Evolutionary conservation across 2,113 vertebrate species (phyloP), one percentile per base, ranked within the genome.

Genomic region (Rhombomys opimus): DNA sequence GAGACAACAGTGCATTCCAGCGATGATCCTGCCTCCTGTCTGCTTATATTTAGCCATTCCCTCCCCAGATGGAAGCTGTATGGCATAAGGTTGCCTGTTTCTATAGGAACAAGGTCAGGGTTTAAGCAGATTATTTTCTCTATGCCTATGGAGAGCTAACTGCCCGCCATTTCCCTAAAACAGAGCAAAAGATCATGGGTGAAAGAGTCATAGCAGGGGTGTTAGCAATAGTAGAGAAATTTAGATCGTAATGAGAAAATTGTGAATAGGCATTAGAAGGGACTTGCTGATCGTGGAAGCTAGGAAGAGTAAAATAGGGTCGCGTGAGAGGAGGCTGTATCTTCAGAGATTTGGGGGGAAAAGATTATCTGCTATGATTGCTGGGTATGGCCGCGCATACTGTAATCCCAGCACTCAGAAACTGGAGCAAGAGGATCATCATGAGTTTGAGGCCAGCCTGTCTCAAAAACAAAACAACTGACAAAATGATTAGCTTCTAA

Each of bases 101-200:
- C 73, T 63, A 27, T n/a, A 73, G 17, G 30, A 3, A 81, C 1
- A n/a, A 59, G 18, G 23, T 63, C 22, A 90, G 78, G n/a, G 41
- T 9, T 22, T 52, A 22, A 93, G 25, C 65, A 32, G 20, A 2
- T 54, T 78, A 76, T 46, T 41, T 18, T 88, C 46, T 95, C 59
- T 87, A 73, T 94, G 73, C 65, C 92, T 78, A 22, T 85, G n/a
- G 94, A 93, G 68, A 41, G n/a, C 87, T 96, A 87, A 90, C 38
- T 52, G 7, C 65, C 38, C 95, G 59, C 68, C 81, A 75, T 81
- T 91, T 65, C 13, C 27, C 41, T 15, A 52, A 41, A 67, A 82
- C 61, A 52, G 30, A 78, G 35, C 57, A 87, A 95, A 82, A 87
- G 68, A 73, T 32, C 75, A 38, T 41, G 8, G 30, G 9, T 73